A percentile compares a stretch with the other conserved stretches of the same genome.
These are phyloP conservation scores for Amblyopsis hoosieri DNA, from an alignment of 2,797 vertebrate genomes.

Conservation along the genomic window DNA sequence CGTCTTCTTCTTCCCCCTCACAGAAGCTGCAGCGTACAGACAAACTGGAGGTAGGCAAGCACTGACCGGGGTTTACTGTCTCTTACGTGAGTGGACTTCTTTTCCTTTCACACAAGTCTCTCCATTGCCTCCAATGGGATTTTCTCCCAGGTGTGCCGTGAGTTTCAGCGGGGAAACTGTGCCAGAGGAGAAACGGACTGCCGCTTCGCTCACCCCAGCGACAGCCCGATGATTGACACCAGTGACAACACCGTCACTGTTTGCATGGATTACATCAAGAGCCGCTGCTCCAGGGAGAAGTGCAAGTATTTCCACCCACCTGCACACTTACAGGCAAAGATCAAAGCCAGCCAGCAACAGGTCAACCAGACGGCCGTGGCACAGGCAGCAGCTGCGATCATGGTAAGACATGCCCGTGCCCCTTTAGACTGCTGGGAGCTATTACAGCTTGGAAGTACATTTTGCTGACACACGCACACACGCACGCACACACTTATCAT, in stretches of 20 bases:
- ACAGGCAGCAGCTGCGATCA: constrained; percentile 85
- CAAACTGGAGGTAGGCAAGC: constrained; percentile 92
- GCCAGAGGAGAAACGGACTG: constrained; percentile 98
- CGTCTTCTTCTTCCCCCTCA: constrained; percentile 87
- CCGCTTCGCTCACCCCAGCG: constrained; percentile 96
- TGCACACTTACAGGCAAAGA: constrained; percentile 99
- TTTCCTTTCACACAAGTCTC: background rate
- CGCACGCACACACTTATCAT: background rate
- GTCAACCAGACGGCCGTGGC: constrained; percentile 91
- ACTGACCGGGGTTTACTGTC: background rate
- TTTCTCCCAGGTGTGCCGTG: constrained; percentile 90
- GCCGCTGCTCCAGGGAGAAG: constrained; percentile 99
- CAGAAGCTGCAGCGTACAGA: constrained; percentile 98
- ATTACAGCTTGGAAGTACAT: background rate
- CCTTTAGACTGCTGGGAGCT: constrained; percentile 1
- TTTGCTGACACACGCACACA: background rate
- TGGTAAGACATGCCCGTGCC: constrained; percentile 70
- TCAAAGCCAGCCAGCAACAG: constrained; percentile 98
- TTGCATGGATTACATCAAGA: constrained; percentile 99
- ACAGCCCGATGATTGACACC: constrained; percentile 99
- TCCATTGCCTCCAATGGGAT: background rate
- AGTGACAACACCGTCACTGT: constrained; percentile 99
- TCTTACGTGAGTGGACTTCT: background rate
- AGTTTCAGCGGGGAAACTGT: constrained; percentile 99
- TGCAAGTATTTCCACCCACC: constrained; percentile 99